Evolutionary conservation across 2,797 vertebrate species (phyloP), one percentile per base, ranked within the genome.

Genomic region (Xiphophorus birchmanni): DNA sequence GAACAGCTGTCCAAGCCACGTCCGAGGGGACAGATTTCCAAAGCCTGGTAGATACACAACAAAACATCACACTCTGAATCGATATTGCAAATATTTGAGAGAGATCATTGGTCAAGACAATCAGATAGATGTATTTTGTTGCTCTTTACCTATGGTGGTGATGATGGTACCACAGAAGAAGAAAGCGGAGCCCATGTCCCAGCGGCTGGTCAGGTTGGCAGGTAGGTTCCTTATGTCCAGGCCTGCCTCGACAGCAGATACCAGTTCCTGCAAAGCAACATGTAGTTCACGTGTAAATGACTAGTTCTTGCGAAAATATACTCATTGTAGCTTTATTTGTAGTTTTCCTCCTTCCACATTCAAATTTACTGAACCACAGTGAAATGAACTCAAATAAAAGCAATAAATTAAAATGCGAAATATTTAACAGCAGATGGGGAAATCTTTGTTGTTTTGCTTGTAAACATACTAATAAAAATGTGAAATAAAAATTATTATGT

Each of bases 141-240:
- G 13, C n/a, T n/a, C 52, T 89, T 77, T 90, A 97, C 97, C 97
- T 76, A 99, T 98, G 76, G 97, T 99, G 86, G 97, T 98, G 89
- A 99, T 97, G 91, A 98, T 97, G 83, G 97, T 98, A 74, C 97
- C 97, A 75, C 97, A 97, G 94, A 99, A 99, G 95, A 99, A 98
- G 90, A 97, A 97, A 42, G 97, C 96, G 0, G 96, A 97, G 80
- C 95, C 92, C 69, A 97, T 83, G 92, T 97, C 96, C 97, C 97
- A 99, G 88, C 94, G 95, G 65, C 92, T 97, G 89, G 92, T 95
- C 84, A 92, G 90, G 90, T 96, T 96, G 79, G 88, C 80, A 54
- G 92, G 29, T 78, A 96, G 95, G 87, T 67, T 91, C 81, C 78
- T 92, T 11, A 96, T 93, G 82, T 97, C 94, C 17, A 97, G 94